Evolutionary conservation across 1,140 invertebrate genomes (phyloP).

Genomic region (Globodera rostochiensis): DNA sequence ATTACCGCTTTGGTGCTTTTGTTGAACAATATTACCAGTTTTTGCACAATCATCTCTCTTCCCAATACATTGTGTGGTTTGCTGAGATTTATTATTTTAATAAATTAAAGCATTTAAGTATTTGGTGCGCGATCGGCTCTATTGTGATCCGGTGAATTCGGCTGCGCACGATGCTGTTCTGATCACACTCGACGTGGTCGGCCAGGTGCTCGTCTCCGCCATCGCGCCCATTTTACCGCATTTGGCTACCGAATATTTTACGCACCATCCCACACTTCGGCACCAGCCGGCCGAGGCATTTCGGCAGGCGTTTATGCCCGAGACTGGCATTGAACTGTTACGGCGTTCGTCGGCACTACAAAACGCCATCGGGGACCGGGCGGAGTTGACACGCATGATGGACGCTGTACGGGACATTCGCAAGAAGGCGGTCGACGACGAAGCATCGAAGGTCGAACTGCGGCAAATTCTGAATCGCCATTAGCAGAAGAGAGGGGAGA

Average conservation of each 20-base stretch:
- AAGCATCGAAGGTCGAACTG: too few species aligned
- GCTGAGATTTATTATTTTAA: constrained; percentile 1
- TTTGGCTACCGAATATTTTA: constrained; percentile 53
- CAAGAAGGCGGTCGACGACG: too few species aligned
- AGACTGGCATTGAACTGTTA: background rate
- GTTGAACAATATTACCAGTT: constrained; percentile 58
- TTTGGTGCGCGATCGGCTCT: constrained; percentile 60
- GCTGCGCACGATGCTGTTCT: constrained; percentile 50
- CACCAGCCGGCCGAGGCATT: background rate
- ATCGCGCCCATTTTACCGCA: constrained; percentile 63
- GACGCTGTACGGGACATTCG: too few species aligned
- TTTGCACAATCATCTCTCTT: constrained; percentile 51
- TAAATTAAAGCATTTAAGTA: constrained; percentile 49
- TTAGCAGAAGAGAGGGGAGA: too few species aligned
- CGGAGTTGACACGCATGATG: background rate
- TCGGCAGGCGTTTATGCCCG: background rate
- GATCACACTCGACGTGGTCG: constrained; percentile 52
- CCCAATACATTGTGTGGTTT: constrained; percentile 54
- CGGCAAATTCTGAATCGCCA: too few species aligned
- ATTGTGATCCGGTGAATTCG: constrained; percentile 53
- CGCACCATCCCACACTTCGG: constrained; percentile 43
- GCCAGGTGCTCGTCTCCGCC: constrained; percentile 36
- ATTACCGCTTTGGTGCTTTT: constrained; percentile 53
- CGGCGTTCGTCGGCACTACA: background rate
- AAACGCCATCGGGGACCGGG: background rate